phyloP scores from a whole-genome alignment of 2,113 vertebrate genomes.

The Rhinichthys klamathensis region DNA sequence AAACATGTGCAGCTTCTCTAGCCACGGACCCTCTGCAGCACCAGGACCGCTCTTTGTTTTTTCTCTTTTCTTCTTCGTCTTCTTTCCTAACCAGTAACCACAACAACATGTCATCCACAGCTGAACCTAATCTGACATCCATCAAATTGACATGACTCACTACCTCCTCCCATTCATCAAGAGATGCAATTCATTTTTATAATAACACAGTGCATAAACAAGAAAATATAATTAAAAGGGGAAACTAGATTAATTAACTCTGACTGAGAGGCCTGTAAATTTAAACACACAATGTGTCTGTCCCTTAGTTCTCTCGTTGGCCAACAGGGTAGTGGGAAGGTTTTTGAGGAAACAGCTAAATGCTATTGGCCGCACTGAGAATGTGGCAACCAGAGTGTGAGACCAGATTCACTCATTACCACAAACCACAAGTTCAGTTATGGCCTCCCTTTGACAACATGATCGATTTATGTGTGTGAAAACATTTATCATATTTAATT shows the following conservation, averaged over 20 bases:
- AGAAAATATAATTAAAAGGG: neutral
- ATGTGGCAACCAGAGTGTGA: neutral
- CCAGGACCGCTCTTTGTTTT: constrained; percentile 23
- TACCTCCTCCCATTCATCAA: neutral
- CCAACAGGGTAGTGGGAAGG: neutral
- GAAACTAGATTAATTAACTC: neutral
- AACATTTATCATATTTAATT: neutral
- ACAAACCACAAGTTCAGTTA: neutral
- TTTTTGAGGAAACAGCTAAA: neutral
- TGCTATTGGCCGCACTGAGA: neutral
- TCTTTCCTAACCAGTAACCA: constrained; percentile 32
- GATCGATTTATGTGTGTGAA: neutral
- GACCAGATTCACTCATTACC: neutral
- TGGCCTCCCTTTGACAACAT: neutral
- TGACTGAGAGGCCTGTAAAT: neutral
- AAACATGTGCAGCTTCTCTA: constrained; percentile 52
- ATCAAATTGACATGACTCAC: neutral
- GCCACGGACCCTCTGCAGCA: constrained; percentile 20
- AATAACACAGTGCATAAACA: neutral
- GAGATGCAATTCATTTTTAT: neutral
- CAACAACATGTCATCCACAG: constrained; percentile 4
- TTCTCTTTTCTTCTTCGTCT: constrained; percentile 19
- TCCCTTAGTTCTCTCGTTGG: neutral
- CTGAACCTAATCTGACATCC: neutral
- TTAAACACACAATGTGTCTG: neutral